These are phyloP conservation scores for Canis aureus DNA, from an alignment of 2,113 vertebrate genomes.

Conservation along the genomic window DNA sequence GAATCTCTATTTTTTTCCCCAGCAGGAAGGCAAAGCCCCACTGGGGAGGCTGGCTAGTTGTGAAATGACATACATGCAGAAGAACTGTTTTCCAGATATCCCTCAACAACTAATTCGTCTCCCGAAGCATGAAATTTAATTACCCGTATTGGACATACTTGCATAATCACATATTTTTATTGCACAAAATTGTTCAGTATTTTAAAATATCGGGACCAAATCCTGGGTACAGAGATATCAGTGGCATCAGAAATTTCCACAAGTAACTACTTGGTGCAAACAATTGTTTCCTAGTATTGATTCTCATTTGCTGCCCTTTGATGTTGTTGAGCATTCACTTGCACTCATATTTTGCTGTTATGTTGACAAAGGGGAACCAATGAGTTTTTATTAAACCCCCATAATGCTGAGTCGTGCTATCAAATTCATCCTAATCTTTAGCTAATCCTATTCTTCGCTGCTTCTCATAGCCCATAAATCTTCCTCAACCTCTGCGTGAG, in stretches of 20 bases:
- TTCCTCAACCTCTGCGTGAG: conserved; percentile 51
- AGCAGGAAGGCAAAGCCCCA: conserved; percentile 41
- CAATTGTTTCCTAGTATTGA: conserved; percentile 42
- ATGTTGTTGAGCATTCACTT: background rate
- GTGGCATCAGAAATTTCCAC: conserved; percentile 63
- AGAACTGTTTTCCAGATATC: conserved; percentile 66
- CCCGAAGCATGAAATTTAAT: conserved; percentile 74
- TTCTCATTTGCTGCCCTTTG: conserved; percentile 55
- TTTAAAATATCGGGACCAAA: conserved; percentile 60
- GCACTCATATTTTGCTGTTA: conserved; percentile 44
- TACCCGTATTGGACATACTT: conserved; percentile 71
- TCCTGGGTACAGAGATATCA: conserved; percentile 47
- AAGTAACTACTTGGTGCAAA: conserved; percentile 6
- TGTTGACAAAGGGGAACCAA: conserved; percentile 69
- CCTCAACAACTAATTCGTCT: conserved; percentile 60
- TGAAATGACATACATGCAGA: conserved; percentile 12
- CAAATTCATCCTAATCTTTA: conserved; percentile 76
- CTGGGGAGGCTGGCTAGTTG: background rate
- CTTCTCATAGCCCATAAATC: conserved; percentile 60
- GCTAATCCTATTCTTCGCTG: conserved; percentile 69
- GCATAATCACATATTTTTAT: conserved; percentile 74
- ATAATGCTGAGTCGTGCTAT: conserved; percentile 48
- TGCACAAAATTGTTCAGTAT: conserved; percentile 49
- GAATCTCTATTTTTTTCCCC: background rate
- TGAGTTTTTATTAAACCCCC: conserved; percentile 70